A percentile compares a stretch with the other conserved stretches of the same genome.
Evolutionary conservation across 2,888 invertebrate genomes (phyloP).

Genomic region (Limnephilus auricula): DNA sequence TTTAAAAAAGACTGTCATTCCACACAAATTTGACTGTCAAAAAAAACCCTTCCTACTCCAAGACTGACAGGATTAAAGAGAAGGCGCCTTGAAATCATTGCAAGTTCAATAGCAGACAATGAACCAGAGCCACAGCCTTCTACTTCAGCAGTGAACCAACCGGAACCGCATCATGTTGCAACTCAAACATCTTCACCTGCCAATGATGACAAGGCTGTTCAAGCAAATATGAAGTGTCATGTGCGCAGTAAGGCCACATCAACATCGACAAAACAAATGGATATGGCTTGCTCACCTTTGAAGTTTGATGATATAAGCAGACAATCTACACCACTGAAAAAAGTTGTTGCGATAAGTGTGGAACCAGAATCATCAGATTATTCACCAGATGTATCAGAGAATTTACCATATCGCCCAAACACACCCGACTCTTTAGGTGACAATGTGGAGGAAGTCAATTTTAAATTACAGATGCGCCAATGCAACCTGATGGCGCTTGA

Average conservation of each 20-base stretch:
- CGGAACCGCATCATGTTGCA: slow-evolving; percentile 9
- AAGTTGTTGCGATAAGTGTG: background rate
- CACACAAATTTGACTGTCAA: background rate
- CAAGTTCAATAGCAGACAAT: background rate
- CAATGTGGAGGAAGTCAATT: no score
- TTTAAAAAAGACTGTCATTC: background rate
- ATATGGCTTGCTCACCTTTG: background rate
- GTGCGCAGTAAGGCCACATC: background rate
- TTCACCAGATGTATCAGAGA: background rate
- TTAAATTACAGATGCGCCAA: no score
- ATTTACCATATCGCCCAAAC: no score
- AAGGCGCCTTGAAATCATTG: background rate
- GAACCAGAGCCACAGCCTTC: no score
- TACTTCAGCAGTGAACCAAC: no score
- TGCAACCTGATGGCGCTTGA: no score
- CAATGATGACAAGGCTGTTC: background rate
- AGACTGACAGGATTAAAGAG: background rate
- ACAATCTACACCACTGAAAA: background rate
- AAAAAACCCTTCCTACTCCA: background rate
- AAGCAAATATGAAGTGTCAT: background rate
- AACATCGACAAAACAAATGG: slow-evolving; percentile 3
- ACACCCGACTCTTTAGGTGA: no score
- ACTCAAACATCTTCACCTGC: background rate
- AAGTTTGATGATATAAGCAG: background rate
- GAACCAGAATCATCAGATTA: background rate